Evolutionary conservation across 2,888 invertebrate genomes (phyloP).

Genomic region (Craniophora ligustri): DNA sequence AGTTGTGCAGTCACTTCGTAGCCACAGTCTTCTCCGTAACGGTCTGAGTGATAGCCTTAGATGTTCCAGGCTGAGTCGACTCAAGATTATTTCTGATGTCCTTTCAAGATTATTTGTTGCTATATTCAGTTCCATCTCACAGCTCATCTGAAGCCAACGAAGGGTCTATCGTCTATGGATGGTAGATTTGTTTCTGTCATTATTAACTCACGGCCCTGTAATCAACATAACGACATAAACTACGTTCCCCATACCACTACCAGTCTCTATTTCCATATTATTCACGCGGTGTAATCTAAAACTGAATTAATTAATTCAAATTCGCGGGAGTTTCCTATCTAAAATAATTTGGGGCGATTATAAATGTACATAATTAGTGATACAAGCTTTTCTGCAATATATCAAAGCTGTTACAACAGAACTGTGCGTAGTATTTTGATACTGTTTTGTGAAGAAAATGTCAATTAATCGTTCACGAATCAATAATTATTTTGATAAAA

Average conservation of each 20-base stretch:
- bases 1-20: too few species aligned
- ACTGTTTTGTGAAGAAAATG: conserved; percentile 12
- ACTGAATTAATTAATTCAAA: conserved; percentile 61
- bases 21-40: too few species aligned
- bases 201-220: conserved; percentile 18
- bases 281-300: conserved; percentile 54
- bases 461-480: conserved; percentile 11
- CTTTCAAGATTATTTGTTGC: too few species aligned
- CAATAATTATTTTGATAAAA: neutral
- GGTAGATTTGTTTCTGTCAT: too few species aligned
- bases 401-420: conserved; percentile 45
- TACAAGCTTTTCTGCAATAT: conserved; percentile 47
- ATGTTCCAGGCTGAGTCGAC: too few species aligned
- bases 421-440: conserved; percentile 35
- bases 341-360: conserved; percentile 62
- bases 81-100: too few species aligned
- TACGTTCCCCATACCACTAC: conserved; percentile 29
- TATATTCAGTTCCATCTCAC: too few species aligned
- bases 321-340: conserved; percentile 54
- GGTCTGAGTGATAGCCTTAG: too few species aligned
- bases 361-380: conserved; percentile 66
- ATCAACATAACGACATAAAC: conserved; percentile 31
- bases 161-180: too few species aligned
- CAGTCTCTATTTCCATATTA: conserved; percentile 54
- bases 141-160: too few species aligned